Base-by-base conservation (phyloP, 2,888 invertebrate genomes). In the Mythimna pallens region DNA sequence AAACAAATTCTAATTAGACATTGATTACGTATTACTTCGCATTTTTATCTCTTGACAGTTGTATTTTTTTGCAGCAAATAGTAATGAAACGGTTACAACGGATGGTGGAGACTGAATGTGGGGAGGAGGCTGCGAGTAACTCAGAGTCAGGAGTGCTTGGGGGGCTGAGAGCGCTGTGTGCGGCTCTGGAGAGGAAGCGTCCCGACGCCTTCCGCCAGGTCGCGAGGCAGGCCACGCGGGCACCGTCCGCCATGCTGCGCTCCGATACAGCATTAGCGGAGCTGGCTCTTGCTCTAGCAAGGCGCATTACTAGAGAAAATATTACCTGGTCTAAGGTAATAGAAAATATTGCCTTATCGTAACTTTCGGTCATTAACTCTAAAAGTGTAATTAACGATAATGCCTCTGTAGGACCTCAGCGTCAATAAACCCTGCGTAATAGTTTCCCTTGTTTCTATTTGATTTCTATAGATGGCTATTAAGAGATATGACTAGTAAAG, bases 271-370 rank as follows among this genome's bases (percentile, higher is more conserved):
- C 97, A 20, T 95, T 97, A 57, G 95, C 97, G 9, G 97, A 97
- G 78, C 94, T 98, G 43, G 93, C 98, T 55, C 96, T 97, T 54
- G 97, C 98, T 17, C 97, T 98, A 14, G 98, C 98, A 1, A 96
- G 98, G 40, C 97, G 98, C 74, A 96, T 98, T 65, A 97, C 98
- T 82, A 97, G 97, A 71, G 94, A 96, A 52, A 98, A 98, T 85
- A 97, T 98, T 76, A 98, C 97, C 0, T 98, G 98, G 98, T 97
- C 98, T 71, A 98, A 98, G 95, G 97, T 98, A 85, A 81, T 3
- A n/a, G 20, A 50, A 61, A 5, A 50, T 66, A 50, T 3, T 2
- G 14, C 9, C 12, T 22, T 14, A 40, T 54, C n/a, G 34, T 25
- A 36, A 7, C 59, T 47, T 36, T 36, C 47, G 36, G 22, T 36